Evolutionary conservation across 2,797 vertebrate species (phyloP).

Genomic region (Cyclura pinguis): DNA sequence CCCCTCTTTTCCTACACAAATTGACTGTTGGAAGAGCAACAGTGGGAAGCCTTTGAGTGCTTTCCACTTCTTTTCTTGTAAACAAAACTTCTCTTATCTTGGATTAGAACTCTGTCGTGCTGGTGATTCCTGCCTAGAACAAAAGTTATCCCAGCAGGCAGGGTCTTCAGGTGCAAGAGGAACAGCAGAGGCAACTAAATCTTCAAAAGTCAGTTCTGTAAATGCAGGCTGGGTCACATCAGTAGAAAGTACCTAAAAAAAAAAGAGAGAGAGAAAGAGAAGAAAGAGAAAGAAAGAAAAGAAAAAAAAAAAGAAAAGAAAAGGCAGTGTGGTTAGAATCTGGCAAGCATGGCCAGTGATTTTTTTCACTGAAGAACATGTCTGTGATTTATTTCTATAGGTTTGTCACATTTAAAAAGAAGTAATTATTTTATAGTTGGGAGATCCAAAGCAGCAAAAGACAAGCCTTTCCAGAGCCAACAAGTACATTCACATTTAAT

Average conservation of each 20-base stretch:
- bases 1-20: not conserved
- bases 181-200: slow-evolving; percentile 87
- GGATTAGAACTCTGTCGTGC: slow-evolving; percentile 81
- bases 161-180: slow-evolving; percentile 89
- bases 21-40: not conserved
- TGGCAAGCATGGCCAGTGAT: not conserved
- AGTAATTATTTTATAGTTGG: not conserved
- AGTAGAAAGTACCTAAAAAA: slow-evolving; percentile 65
- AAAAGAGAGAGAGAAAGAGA: not conserved
- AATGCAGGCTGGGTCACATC: slow-evolving; percentile 79
- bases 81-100: slow-evolving; percentile 51
- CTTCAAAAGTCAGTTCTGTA: slow-evolving; percentile 85
- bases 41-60: not conserved
- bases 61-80: slow-evolving; percentile 43
- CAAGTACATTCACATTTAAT: not conserved
- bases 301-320: slow-evolving; percentile 35
- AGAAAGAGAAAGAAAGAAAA: too few relatives aligned
- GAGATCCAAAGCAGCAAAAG: not conserved
- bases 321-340: slow-evolving; percentile 6
- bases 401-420: not conserved
- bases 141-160: slow-evolving; percentile 90
- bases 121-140: slow-evolving; percentile 86
- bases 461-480: not conserved
- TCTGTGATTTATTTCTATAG: not conserved
- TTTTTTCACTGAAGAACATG: not conserved